Base-by-base conservation (phyloP, 2,888 invertebrate genomes). In the Cyrtodaria siliqua region DNA sequence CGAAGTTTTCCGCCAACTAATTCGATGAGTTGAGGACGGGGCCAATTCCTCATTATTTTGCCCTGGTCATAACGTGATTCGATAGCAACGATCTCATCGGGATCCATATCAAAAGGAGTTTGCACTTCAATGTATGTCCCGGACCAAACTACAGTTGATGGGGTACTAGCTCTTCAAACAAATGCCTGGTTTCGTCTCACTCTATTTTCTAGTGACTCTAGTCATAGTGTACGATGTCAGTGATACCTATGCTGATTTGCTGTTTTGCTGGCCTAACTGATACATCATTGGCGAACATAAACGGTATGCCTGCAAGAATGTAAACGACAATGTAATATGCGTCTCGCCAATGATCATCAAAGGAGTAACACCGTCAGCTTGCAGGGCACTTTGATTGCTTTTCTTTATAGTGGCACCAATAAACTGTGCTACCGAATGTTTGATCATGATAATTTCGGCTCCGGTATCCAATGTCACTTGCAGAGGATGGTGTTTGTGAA, bases 281-380 rank as follows among this genome's bases (percentile, higher is more conserved):
- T 9, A 62, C 38, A 24, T 62, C 62, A 38, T 62, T 62, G 24
- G 20, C 18, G 2, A 23, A 14, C 52, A 62, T 62, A 24, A 62
- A 62, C 20, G 50, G 18, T 2, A 52, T 40, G 20, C 66, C 50
- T 12, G 14, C 50, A 1, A 53, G n/a, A 20, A 53, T n/a, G 24
- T 61, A 47, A 18, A 61, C 61, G 47, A 47, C 61, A 33, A 33
- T n/a, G n/a, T n/a, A n/a, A n/a, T n/a, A n/a, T n/a, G n/a, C n/a
- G n/a, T n/a, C n/a, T n/a, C n/a, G n/a, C n/a, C n/a, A n/a, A n/a
- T n/a, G n/a, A n/a, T n/a, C n/a, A n/a, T n/a, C n/a, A n/a, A n/a
- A n/a, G n/a, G n/a, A n/a, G n/a, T n/a, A n/a, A n/a, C n/a, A n/a
- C n/a, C n/a, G n/a, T n/a, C n/a, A n/a, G n/a, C n/a, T n/a, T n/a